Base-by-base conservation (phyloP, 2,113 vertebrate species). In the Pogonocichla stellata region DNA sequence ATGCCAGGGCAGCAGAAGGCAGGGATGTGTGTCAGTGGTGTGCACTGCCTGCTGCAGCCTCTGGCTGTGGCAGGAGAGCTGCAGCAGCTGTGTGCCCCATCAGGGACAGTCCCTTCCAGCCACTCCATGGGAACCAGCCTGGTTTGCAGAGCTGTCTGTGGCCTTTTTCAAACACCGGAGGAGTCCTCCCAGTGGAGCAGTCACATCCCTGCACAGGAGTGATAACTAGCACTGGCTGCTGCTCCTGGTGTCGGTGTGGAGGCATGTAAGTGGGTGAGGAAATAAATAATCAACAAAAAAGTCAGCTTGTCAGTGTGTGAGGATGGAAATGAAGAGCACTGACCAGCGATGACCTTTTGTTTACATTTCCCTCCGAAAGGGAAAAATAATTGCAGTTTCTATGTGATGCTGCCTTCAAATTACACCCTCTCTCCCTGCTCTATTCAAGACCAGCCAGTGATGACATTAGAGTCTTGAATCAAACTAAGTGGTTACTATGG, bases 401-500 rank as follows among this genome's bases (percentile, higher is more conserved):
- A 66, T 82, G 94, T 86, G 93, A 94, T 93, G 94, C 90, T 92
- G 94, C 93, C 93, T 97, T 95, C 95, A 92, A 98, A 96, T 97
- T 96, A 91, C 82, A 91, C 94, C 85, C 96, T 96, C 91, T 91
- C 95, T 93, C 84, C 80, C 73, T 54, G 78, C 94, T 96, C 97
- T 97, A 97, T 98, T 98, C 97, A 98, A 95, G 97, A 88, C 69
- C 87, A 95, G 96, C 96, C 96, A 96, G 97, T 93, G 97, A 97
- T 96, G 97, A 98, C 97, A 97, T 97, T 96, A 96, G 97, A 96
- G 96, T 97, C 97, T 97, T 97, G 97, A 98, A 98, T 97, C 96
- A 96, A 97, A 97, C 97, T 97, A 97, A 97, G 96, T 97, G 97
- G 98, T 98, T 98, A 97, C 98, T 98, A 98, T 98, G 98, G 98